Conservation (phyloP, 2,888 invertebrate genomes). For the Trachelus iudaicus region DNA sequence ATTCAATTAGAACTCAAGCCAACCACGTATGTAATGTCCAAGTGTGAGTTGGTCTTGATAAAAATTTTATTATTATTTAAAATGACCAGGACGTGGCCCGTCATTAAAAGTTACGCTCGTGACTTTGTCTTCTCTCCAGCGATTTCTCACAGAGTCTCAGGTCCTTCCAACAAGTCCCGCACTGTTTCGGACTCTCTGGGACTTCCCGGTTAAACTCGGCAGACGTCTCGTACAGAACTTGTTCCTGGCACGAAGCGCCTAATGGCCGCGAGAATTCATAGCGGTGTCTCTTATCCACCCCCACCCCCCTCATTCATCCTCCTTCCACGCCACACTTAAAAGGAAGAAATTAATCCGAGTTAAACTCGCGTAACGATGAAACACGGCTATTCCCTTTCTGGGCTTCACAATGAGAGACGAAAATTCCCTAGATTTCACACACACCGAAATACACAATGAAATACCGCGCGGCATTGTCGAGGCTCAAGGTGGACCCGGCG, state of each 20-base stretch:
- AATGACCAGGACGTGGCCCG: not conserved
- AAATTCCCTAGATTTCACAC: not conserved
- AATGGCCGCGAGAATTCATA: not conserved
- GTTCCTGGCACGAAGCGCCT: constrained; percentile 4
- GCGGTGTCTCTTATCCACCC: not conserved
- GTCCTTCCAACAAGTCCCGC: not conserved
- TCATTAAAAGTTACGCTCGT: not conserved
- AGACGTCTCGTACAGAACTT: not conserved
- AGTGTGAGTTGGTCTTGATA: not conserved
- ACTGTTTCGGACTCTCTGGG: not conserved
- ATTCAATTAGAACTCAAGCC: not conserved
- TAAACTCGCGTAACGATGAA: constrained; percentile 37
- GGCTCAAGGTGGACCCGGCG: not conserved
- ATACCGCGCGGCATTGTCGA: not conserved
- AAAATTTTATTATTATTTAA: not conserved
- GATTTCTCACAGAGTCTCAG: not conserved
- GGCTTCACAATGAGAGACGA: not conserved
- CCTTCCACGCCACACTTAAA: constrained; percentile 23
- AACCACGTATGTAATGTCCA: not conserved
- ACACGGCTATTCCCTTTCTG: constrained; percentile 22
- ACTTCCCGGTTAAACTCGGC: constrained; percentile 14
- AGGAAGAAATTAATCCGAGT: constrained; percentile 41
- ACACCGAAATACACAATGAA: not conserved
- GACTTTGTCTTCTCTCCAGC: not conserved
- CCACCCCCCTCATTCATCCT: not conserved